Percentiles rank a stretch among this genome's conserved stretches.
These are phyloP conservation scores for Rhinoptilus africanus DNA, from an alignment of 2,113 vertebrate species.

Conservation along the genomic window DNA sequence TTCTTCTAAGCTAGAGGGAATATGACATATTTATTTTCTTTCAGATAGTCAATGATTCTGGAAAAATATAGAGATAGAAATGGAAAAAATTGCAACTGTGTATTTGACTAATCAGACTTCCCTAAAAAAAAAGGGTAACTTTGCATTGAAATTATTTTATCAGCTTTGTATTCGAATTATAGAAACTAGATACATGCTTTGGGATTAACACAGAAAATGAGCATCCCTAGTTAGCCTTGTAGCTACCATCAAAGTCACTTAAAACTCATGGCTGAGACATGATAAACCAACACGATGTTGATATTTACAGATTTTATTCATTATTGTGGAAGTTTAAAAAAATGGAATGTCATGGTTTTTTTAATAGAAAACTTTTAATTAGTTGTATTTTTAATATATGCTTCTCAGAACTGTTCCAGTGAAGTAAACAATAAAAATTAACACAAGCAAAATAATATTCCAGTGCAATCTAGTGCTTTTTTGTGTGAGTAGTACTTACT, in stretches of 20 bases:
- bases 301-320: neutral
- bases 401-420: neutral
- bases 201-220: conserved; percentile 13
- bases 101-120: neutral
- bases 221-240: neutral
- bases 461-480: neutral
- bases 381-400: neutral
- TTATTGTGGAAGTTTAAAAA: neutral
- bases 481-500: neutral
- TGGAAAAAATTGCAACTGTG: neutral
- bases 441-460: neutral
- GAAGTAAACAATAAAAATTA: neutral
- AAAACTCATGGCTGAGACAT: neutral
- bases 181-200: neutral
- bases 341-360: neutral
- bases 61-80: neutral
- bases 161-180: conserved; percentile 5
- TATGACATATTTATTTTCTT: neutral
- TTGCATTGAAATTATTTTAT: conserved; percentile 17
- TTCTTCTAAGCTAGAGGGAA: neutral
- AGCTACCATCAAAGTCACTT: neutral
- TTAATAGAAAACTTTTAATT: neutral
- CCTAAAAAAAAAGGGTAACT: neutral
- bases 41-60: neutral
- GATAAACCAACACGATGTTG: neutral